These are phyloP conservation scores for Dolichopus griseipennis DNA, from an alignment of 2,888 invertebrate genomes.

Conservation along the genomic window DNA sequence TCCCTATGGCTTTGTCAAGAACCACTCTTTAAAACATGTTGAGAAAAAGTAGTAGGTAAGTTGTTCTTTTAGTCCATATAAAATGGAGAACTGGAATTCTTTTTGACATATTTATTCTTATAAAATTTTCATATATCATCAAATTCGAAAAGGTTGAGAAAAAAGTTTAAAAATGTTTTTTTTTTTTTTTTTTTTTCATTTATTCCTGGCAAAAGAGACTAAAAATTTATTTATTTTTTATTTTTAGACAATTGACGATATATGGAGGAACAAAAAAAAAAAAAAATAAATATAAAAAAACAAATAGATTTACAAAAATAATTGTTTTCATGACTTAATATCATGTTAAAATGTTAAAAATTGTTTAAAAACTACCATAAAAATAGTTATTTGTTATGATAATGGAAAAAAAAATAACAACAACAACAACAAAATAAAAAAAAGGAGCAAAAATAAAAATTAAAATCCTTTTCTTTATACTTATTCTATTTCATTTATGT, in stretches of 20 bases:
- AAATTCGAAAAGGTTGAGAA: background rate
- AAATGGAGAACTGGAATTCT: too few species aligned
- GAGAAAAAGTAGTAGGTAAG: too few species aligned
- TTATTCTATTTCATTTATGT: background rate
- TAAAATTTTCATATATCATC: background rate
- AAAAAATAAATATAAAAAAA: background rate
- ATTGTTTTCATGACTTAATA: conserved; percentile 6
- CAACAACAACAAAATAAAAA: too few species aligned
- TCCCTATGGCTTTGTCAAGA: too few species aligned
- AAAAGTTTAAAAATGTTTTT: background rate
- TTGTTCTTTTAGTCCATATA: too few species aligned
- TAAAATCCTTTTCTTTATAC: too few species aligned
- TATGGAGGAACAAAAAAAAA: background rate
- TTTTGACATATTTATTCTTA: too few species aligned
- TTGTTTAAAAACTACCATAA: conserved; percentile 4
- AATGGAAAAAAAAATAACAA: background rate
- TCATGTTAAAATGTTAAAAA: conserved; percentile 6
- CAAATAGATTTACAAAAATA: background rate
- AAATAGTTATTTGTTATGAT: conserved; percentile 1
- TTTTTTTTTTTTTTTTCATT: too few species aligned
- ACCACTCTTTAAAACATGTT: too few species aligned
- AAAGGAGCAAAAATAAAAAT: background rate
- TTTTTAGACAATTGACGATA: background rate
- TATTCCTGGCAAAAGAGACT: background rate
- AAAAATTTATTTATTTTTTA: background rate